These are phyloP conservation scores for Triplophysa yarkandensis DNA, from an alignment of 2,797 vertebrate genomes.

Conservation along the genomic window DNA sequence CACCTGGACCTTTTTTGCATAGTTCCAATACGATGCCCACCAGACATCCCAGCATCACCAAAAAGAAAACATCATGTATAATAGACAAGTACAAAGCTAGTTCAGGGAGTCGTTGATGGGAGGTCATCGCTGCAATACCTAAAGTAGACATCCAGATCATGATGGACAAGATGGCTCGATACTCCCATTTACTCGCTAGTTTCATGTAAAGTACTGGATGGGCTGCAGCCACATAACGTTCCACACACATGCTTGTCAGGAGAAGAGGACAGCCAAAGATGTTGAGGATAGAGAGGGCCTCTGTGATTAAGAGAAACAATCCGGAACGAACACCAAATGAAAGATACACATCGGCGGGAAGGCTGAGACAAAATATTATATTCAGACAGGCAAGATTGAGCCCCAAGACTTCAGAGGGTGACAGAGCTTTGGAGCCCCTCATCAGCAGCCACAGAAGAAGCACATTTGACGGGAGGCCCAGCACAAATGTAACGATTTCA, in stretches of 20 bases:
- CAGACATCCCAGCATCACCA: conserved; percentile 63
- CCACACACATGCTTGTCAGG: conserved; percentile 69
- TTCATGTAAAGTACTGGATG: conserved; percentile 63
- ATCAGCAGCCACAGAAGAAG: conserved; percentile 58
- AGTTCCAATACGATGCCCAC: conserved; percentile 58
- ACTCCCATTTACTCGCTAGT: conserved; percentile 52
- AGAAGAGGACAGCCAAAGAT: conserved; percentile 66
- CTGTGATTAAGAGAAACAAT: neutral
- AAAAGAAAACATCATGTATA: conserved; percentile 52
- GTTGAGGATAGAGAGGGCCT: conserved; percentile 48
- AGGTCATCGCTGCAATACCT: conserved; percentile 28
- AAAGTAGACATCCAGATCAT: conserved; percentile 62
- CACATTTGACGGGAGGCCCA: conserved; percentile 52
- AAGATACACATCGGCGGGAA: conserved; percentile 54
- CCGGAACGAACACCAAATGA: neutral
- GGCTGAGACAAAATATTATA: conserved; percentile 53
- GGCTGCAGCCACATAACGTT: conserved; percentile 63
- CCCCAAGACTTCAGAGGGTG: conserved; percentile 60
- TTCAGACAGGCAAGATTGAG: conserved; percentile 59
- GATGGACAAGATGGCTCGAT: conserved; percentile 50
- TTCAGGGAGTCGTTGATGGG: neutral
- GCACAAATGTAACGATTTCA: conserved; percentile 47
- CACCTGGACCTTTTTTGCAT: conserved; percentile 56
- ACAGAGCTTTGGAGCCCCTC: conserved; percentile 42
- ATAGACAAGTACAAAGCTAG: conserved; percentile 15